Percentiles rank a stretch among this genome's conserved stretches.
Conservation (phyloP, 2,888 invertebrate species). For the Rhagonycha fulva region DNA sequence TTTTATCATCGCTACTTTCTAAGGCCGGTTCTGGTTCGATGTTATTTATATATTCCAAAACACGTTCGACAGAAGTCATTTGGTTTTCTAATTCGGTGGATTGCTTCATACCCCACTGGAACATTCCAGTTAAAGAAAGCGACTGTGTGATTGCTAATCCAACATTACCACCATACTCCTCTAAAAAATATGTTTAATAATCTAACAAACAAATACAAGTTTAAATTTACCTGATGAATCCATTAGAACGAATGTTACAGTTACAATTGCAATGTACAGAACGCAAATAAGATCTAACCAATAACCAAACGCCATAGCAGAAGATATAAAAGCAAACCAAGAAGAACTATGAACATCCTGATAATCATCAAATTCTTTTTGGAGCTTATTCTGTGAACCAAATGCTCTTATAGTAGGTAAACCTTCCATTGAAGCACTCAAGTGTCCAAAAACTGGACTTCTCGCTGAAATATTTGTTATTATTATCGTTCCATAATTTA, state of each 20-base stretch:
- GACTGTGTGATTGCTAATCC: slow-evolving; percentile 72
- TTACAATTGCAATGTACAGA: slow-evolving; percentile 62
- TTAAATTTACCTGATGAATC: slow-evolving; percentile 57
- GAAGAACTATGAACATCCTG: slow-evolving; percentile 70
- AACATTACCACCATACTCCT: slow-evolving; percentile 61
- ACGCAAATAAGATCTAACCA: slow-evolving; percentile 69
- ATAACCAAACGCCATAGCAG: slow-evolving; percentile 66
- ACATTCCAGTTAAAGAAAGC: slow-evolving; percentile 72
- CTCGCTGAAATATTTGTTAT: slow-evolving; percentile 60
- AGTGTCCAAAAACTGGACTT: slow-evolving; percentile 89
- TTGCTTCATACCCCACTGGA: slow-evolving; percentile 77
- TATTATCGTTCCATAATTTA: neutral
- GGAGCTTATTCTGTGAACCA: slow-evolving; percentile 68
- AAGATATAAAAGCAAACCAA: slow-evolving; percentile 65
- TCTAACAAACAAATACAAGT: slow-evolving; percentile 5
- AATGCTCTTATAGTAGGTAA: slow-evolving; percentile 83
- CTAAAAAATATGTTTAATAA: slow-evolving; percentile 4
- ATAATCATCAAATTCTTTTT: slow-evolving; percentile 68
- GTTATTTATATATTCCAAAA: slow-evolving; percentile 72
- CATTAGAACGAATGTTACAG: slow-evolving; percentile 63
- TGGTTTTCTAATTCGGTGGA: slow-evolving; percentile 72
- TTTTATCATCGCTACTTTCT: slow-evolving; percentile 55
- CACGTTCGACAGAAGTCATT: slow-evolving; percentile 55
- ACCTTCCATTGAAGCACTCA: slow-evolving; percentile 80
- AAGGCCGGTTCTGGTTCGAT: slow-evolving; percentile 68